Base-by-base conservation (phyloP, 2,113 vertebrate species). In the Caranx ignobilis region DNA sequence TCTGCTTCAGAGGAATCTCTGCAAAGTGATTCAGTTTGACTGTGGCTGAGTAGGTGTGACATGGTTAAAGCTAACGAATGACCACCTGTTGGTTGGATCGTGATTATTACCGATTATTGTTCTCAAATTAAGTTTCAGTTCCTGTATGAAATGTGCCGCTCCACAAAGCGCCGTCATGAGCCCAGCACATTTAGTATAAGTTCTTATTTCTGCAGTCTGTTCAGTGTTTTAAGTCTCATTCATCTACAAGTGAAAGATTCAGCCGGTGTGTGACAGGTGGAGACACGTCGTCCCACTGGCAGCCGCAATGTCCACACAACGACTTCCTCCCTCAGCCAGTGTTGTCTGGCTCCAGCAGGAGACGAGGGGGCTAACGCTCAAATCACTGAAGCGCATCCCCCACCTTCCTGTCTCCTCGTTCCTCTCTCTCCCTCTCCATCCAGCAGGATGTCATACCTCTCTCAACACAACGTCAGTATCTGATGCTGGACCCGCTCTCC, bases 241-340 rank as follows among this genome's bases (percentile, higher is more conserved):
- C 8, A 41, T 7, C 39, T 41, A 1, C 11, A 41, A 41, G 8
- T 41, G 39, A 41, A 10, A 41, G 39, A 41, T 10, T 72, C 18
- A 31, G 80, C 69, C 2, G 34, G 34, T 34, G 65, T 50, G 74
- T 75, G 72, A 69, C 52, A 71, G 68, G 45, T 71, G 71, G 56
- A 77, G 59, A 74, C 8, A 1, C 54, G 47, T 39, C 12, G 2
- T 11, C 56, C 69, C n/a, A 57, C 55, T 9, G 26, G 11, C 19
- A 15, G 59, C 48, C 71, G 32, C n/a, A 56, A 32, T 55, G 12
- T 37, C 26, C 60, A 59, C 6, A 10, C 9, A 70, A 55, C 5
- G 1, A 57, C 71, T 72, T 64, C 26, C 8, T 62, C 71, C 39
- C 55, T 41, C 48, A 19, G 52, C 43, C 47, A 6, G 12, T 3